phyloP scores from a whole-genome alignment of 2,888 invertebrate genomes.

The Geotrupes spiniger region DNA sequence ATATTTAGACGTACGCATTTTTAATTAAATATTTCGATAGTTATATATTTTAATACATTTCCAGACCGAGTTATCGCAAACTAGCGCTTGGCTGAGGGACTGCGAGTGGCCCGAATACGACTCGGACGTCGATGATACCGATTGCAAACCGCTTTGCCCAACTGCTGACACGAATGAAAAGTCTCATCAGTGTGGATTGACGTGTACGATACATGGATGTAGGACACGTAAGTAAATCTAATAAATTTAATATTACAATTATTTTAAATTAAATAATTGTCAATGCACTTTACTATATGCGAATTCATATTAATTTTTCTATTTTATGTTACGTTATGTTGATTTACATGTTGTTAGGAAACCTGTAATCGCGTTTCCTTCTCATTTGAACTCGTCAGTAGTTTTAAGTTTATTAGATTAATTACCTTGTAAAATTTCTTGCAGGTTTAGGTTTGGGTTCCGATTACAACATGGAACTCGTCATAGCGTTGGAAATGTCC shows the following conservation, averaged over 20 bases:
- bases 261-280: too few species aligned
- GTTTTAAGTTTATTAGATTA: not conserved
- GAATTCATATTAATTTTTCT: too few species aligned
- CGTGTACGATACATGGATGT: conserved; percentile 48
- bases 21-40: conserved; percentile 3
- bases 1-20: conserved; percentile 50
- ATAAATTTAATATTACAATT: too few species aligned
- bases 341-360: too few species aligned
- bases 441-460: conserved; percentile 33
- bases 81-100: conserved; percentile 53
- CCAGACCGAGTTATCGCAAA: conserved; percentile 49
- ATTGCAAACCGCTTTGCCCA: conserved; percentile 38
- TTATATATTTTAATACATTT: not conserved
- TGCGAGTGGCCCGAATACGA: conserved; percentile 64
- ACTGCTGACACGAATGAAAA: conserved; percentile 36
- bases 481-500: conserved; percentile 67
- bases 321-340: too few species aligned
- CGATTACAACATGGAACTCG: conserved; percentile 61
- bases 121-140: conserved; percentile 52
- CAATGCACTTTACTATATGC: too few species aligned
- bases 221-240: conserved; percentile 26
- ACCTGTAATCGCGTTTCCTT: too few species aligned
- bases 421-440: not conserved
- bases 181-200: conserved; percentile 57
- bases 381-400: too few species aligned